Conservation (phyloP, 2,797 vertebrate genomes). For the Sandelia bainsii region DNA sequence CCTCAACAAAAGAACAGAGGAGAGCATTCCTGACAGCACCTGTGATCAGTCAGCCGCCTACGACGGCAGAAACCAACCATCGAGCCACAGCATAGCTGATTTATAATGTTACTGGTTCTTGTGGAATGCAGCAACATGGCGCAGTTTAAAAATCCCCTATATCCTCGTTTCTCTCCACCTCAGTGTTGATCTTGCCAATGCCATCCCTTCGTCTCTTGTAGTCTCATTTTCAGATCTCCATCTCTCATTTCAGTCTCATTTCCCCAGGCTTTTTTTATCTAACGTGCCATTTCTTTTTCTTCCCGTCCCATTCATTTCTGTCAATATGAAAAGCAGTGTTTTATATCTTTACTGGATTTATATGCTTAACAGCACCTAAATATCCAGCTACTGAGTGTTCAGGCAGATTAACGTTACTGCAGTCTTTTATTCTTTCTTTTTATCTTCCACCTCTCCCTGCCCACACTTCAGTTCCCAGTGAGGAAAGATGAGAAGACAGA, state of each 20-base stretch:
- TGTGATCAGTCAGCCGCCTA: constrained; percentile 60
- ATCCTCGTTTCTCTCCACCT: constrained; percentile 35
- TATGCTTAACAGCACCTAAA: constrained; percentile 3
- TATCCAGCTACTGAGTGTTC: constrained; percentile 23
- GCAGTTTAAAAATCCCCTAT: constrained; percentile 50
- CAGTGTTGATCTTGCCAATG: constrained; percentile 22
- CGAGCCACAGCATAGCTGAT: constrained; percentile 34
- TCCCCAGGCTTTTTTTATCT: constrained; percentile 40
- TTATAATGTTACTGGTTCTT: constrained; percentile 53
- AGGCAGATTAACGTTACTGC: constrained; percentile 2
- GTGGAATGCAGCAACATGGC: constrained; percentile 59
- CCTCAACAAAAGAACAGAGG: constrained; percentile 4
- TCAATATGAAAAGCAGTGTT: background rate
- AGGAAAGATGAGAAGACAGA: constrained; percentile 34
- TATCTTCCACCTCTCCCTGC: constrained; percentile 2
- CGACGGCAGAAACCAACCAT: constrained; percentile 22
- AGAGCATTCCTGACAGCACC: constrained; percentile 46
- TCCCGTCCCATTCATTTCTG: background rate
- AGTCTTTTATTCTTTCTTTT: constrained; percentile 4
- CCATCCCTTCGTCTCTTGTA: constrained; percentile 41
- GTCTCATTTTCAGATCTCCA: constrained; percentile 45
- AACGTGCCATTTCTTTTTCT: constrained; percentile 11
- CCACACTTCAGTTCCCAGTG: constrained; percentile 25
- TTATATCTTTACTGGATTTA: background rate
- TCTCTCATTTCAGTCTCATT: constrained; percentile 46